phyloP scores from a whole-genome alignment of 2,113 vertebrate genomes.

The Heterotis niloticus region DNA sequence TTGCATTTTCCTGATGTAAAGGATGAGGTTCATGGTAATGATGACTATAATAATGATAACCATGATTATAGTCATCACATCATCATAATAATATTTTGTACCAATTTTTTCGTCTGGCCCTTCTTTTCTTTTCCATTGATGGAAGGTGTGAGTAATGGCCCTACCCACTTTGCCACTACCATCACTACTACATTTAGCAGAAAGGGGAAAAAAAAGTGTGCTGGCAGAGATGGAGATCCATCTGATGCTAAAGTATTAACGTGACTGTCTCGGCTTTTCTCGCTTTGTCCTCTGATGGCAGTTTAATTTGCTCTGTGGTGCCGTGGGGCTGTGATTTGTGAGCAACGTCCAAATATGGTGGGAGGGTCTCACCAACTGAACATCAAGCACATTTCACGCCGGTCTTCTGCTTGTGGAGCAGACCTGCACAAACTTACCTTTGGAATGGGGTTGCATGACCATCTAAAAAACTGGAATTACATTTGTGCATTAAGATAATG shows the following conservation, averaged over 20 bases:
- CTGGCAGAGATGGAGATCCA: neutral
- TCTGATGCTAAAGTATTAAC: neutral
- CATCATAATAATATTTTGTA: too few relatives aligned
- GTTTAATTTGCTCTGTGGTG: neutral
- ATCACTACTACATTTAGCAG: neutral
- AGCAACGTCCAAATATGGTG: neutral
- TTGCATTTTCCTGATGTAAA: too few relatives aligned
- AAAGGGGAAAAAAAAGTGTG: neutral
- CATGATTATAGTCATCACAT: too few relatives aligned
- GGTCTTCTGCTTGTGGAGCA: neutral
- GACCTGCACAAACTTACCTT: neutral
- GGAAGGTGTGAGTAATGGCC: too few relatives aligned
- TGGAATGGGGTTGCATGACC: too few relatives aligned
- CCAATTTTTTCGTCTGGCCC: too few relatives aligned
- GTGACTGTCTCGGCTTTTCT: neutral
- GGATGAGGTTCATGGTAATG: too few relatives aligned
- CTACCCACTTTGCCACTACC: too few relatives aligned
- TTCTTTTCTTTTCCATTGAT: too few relatives aligned
- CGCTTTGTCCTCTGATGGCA: neutral
- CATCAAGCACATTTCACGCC: neutral
- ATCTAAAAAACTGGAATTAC: too few relatives aligned
- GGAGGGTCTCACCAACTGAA: neutral
- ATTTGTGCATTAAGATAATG: too few relatives aligned
- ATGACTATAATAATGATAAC: too few relatives aligned
- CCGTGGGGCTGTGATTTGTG: neutral